Evolutionary conservation across 1,140 invertebrate genomes (phyloP).

Genomic region (Drosophila kikkawai): DNA sequence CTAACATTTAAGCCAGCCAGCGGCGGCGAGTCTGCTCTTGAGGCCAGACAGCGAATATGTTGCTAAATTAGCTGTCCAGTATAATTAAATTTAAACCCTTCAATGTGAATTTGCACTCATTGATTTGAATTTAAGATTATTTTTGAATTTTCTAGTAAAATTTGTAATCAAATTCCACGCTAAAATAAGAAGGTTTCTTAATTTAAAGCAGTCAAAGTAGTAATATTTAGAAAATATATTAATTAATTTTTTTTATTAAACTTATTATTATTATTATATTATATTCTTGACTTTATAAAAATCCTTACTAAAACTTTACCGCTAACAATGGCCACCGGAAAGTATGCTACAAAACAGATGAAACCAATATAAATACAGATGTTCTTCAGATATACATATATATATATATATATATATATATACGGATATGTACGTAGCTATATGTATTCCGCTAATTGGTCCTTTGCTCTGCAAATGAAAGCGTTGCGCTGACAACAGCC

Average conservation of each 20-base stretch:
- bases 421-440: not conserved
- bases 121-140: not conserved
- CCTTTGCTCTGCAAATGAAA: conserved; percentile 50
- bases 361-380: not conserved
- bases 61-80: conserved; percentile 22
- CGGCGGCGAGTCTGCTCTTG: conserved; percentile 27
- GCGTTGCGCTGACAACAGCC: conserved; percentile 70
- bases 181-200: too few species aligned
- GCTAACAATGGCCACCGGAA: conserved; percentile 8
- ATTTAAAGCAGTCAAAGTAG: not conserved
- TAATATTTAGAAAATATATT: not conserved
- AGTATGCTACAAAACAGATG: conserved; percentile 40
- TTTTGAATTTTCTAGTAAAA: not conserved
- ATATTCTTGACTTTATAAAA: not conserved
- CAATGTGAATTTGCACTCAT: not conserved
- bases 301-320: not conserved
- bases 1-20: conserved; percentile 55
- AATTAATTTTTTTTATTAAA: not conserved
- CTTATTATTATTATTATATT: too few species aligned
- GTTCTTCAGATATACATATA: not conserved
- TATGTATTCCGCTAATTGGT: conserved; percentile 69
- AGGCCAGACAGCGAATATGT: conserved; percentile 16
- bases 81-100: conserved; percentile 41
- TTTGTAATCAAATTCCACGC: not conserved
- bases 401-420: not conserved